These are phyloP conservation scores for Anniella stebbinsi DNA, from an alignment of 2,797 vertebrate genomes.

Conservation along the genomic window DNA sequence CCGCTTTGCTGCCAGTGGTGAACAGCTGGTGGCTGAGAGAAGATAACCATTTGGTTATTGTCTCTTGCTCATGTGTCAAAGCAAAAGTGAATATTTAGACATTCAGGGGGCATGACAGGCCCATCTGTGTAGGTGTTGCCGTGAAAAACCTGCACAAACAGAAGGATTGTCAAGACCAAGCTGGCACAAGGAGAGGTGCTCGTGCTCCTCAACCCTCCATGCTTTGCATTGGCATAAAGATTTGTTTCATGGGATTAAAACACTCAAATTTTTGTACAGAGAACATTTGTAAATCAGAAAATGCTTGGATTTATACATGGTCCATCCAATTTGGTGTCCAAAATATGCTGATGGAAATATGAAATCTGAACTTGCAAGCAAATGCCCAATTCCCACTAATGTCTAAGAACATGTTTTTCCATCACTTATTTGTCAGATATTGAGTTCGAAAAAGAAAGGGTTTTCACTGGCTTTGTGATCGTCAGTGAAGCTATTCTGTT, in stretches of 20 bases:
- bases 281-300: conserved; percentile 19
- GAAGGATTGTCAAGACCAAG: conserved; percentile 29
- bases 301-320: background rate
- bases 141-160: conserved; percentile 34
- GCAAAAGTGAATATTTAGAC: conserved; percentile 53
- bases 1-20: conserved; percentile 34
- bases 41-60: conserved; percentile 51
- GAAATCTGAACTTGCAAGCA: conserved; percentile 15
- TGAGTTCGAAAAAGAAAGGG: background rate
- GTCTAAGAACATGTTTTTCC: conserved; percentile 2
- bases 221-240: background rate
- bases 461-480: background rate
- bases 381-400: conserved; percentile 3
- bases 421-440: background rate
- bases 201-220: background rate
- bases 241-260: background rate
- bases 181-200: conserved; percentile 25
- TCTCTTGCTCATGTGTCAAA: conserved; percentile 54
- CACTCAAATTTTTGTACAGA: background rate
- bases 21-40: conserved; percentile 49
- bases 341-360: background rate
- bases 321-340: conserved; percentile 14
- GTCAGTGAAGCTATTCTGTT: background rate
- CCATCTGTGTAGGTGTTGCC: conserved; percentile 46
- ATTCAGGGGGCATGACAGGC: conserved; percentile 46